Evolutionary conservation across 2,888 invertebrate genomes (phyloP), one percentile per base, ranked within the genome.

Genomic region (Drosophila aldrichi): DNA sequence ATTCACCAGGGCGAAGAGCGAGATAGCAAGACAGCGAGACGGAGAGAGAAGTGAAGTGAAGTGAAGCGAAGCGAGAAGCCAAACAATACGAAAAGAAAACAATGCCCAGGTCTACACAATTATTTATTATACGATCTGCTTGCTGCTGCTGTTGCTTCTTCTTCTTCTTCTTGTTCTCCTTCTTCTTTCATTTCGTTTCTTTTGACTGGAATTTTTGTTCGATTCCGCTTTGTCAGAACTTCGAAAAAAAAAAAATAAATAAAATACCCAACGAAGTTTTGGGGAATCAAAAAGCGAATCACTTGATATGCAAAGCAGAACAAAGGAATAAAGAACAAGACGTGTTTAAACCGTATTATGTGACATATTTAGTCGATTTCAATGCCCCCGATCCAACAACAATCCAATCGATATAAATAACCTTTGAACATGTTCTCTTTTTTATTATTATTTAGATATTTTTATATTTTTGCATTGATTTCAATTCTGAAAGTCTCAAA

Each of bases 271-370:
- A 41, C 44, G 20, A 62, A 60, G 59, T 66, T 61, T 58, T 52
- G 22, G 22, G 52, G 57, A 49, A 44, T 43, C 20, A 44, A 16
- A 29, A 48, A 16, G 29, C 29, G 69, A 79, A 71, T 66, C 81
- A 78, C 74, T 80, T 80, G 66, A 80, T 82, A 78, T 80, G 82
- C 78, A 69, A 49, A 55, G 48, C 18, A 32, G 32, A 34, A 65
- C 22, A 60, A 59, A 40, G 54, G 52, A 40, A 62, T 56, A 7
- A 32, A 51, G 32, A 60, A 41, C 60, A 60, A 46, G 16, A 18
- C 54, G 25, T 29, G 54, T 40, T 25, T 40, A 40, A 40, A 54
- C 12, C 40, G 38, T 25, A 38, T 38, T 43, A 55, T 76, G 56
- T 62, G 68, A 76, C 62, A 72, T 46, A 72, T 68, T 77, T 59